Conservation (phyloP, 2,888 invertebrate species). For the Ceratothoa steindachneri region DNA sequence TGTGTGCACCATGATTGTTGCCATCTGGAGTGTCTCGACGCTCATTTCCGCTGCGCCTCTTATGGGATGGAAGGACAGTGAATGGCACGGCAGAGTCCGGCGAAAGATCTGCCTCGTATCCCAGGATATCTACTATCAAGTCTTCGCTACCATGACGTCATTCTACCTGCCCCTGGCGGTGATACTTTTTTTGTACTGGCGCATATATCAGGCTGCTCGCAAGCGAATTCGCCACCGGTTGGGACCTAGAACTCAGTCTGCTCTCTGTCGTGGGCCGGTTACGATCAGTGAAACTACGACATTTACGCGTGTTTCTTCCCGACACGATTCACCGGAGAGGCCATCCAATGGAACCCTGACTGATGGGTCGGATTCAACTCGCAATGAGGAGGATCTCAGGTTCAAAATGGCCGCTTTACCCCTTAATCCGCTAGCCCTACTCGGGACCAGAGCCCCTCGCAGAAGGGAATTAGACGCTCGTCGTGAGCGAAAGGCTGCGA, state of each 20-base stretch:
- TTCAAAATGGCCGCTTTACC: conserved; percentile 7
- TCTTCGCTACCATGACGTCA: no score
- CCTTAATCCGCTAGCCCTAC: conserved; percentile 17
- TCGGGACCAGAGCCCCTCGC: conserved; percentile 27
- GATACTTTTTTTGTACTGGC: conserved; percentile 83
- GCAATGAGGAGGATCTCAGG: conserved; percentile 5
- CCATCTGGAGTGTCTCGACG: conserved; percentile 84
- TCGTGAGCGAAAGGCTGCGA: conserved; percentile 86
- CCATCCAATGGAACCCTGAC: conserved; percentile 36
- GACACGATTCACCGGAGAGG: conserved; percentile 58
- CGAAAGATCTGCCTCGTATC: conserved; percentile 63
- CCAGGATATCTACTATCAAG: conserved; percentile 79
- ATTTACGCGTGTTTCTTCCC: conserved; percentile 57
- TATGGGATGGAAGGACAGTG: conserved; percentile 91
- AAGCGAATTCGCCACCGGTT: conserved; percentile 70
- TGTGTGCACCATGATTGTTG: conserved; percentile 82
- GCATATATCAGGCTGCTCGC: conserved; percentile 91
- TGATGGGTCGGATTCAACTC: conserved; percentile 23
- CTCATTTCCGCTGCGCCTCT: no score
- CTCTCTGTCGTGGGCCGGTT: no score
- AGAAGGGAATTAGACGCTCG: conserved; percentile 66
- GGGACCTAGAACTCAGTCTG: no score
- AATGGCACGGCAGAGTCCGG: conserved; percentile 67
- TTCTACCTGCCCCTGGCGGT: conserved; percentile 86
- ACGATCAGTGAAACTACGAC: conserved; percentile 62